Percentiles rank a stretch among this genome's conserved stretches.
Conservation (phyloP, 2,888 invertebrate genomes). For the Seira ritae region DNA sequence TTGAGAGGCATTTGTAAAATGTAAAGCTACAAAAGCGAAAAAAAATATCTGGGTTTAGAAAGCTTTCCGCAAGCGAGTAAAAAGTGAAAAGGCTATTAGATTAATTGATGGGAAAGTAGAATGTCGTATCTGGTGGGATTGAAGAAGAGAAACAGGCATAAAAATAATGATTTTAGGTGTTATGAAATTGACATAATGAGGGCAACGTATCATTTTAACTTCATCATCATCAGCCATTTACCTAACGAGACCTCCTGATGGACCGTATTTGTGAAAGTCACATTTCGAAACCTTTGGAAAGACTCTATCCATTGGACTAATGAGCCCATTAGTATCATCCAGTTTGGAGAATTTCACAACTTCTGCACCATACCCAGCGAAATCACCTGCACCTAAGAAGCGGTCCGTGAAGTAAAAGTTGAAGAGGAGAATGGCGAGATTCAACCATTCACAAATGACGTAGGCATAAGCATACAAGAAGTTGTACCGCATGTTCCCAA, state of each 20-base stretch:
- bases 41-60: too few relatives aligned
- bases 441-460: constrained; percentile 73
- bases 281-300: constrained; percentile 74
- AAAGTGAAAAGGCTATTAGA: too few relatives aligned
- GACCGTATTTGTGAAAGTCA: constrained; percentile 73
- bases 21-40: too few relatives aligned
- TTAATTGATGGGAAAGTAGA: constrained; percentile 52
- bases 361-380: constrained; percentile 74
- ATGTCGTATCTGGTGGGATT: constrained; percentile 69
- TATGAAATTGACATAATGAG: neutral
- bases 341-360: constrained; percentile 71
- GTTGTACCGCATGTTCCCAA: constrained; percentile 64
- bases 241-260: constrained; percentile 58
- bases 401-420: constrained; percentile 74
- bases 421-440: constrained; percentile 74
- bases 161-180: constrained; percentile 4
- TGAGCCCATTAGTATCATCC: constrained; percentile 67
- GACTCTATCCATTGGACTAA: constrained; percentile 72
- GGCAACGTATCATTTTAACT: neutral
- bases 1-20: too few relatives aligned
- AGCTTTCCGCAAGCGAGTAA: too few relatives aligned
- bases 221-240: neutral
- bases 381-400: constrained; percentile 74
- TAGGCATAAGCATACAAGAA: constrained; percentile 68
- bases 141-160: constrained; percentile 23